Conservation (phyloP, 2,888 invertebrate genomes). For the Epirrhoe tristata region DNA sequence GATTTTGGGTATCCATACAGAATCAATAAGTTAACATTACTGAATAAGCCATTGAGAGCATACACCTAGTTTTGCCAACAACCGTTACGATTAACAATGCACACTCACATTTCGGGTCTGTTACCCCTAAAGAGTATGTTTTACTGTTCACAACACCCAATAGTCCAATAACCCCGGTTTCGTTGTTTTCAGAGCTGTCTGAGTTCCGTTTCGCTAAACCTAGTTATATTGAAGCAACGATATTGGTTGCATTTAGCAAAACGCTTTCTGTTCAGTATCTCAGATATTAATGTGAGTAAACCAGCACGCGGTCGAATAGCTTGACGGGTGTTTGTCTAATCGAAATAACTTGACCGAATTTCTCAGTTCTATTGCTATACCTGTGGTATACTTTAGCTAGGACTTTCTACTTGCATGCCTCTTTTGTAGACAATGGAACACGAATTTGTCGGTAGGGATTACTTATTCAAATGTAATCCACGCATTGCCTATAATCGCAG, state of each 20-base stretch:
- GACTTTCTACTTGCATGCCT: not conserved
- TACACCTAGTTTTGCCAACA: constrained; percentile 51
- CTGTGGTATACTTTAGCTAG: no score
- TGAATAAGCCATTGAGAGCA: constrained; percentile 38
- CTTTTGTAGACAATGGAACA: constrained; percentile 1
- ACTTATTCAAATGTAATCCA: constrained; percentile 30
- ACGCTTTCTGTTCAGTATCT: constrained; percentile 21
- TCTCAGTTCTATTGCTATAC: not conserved
- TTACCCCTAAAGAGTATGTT: constrained; percentile 56
- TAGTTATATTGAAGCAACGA: constrained; percentile 7
- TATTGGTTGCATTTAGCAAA: constrained; percentile 8
- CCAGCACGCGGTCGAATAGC: constrained; percentile 1
- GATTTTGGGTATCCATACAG: not conserved
- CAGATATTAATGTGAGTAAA: constrained; percentile 13
- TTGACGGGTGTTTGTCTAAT: constrained; percentile 6
- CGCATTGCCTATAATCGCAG: constrained; percentile 31
- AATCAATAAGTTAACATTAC: constrained; percentile 27
- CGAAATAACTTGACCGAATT: constrained; percentile 2
- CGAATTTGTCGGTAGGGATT: constrained; percentile 10
- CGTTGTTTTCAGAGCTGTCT: constrained; percentile 34
- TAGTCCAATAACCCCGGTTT: constrained; percentile 44
- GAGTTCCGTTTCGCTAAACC: constrained; percentile 5
- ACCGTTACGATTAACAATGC: constrained; percentile 43
- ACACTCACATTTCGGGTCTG: constrained; percentile 55
- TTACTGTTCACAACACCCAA: constrained; percentile 48